These are phyloP conservation scores for Diplosoma virens DNA, from an alignment of 23 tunicate genomes.

Conservation along the genomic window DNA sequence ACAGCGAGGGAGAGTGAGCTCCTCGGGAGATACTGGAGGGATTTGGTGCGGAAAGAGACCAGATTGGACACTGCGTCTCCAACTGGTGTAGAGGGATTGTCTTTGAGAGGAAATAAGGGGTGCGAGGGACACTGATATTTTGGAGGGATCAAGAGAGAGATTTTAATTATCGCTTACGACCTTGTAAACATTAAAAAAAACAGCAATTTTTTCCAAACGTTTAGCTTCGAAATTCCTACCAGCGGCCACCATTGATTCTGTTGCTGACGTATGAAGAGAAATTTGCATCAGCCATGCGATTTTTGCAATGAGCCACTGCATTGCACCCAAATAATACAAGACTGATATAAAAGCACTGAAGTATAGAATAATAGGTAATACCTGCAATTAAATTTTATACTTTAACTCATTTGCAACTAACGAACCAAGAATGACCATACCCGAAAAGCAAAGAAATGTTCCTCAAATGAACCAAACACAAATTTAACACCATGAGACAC, in stretches of 20 bases:
- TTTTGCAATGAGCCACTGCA: constrained; percentile 55
- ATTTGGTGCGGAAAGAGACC: no score
- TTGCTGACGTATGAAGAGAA: constrained; percentile 48
- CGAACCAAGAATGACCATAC: neutral
- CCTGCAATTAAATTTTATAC: constrained; percentile 13
- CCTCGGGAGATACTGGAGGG: no score
- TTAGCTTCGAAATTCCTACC: constrained; percentile 21
- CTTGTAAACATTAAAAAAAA: neutral
- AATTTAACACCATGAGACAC: constrained; percentile 3
- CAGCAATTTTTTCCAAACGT: neutral
- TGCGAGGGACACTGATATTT: no score
- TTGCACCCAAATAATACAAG: constrained; percentile 64
- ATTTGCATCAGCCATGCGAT: constrained; percentile 77
- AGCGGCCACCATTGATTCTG: constrained; percentile 69
- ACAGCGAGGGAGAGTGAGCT: no score
- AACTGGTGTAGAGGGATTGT: no score
- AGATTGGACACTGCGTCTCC: no score
- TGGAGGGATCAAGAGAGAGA: no score
- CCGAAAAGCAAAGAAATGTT: constrained; percentile 48
- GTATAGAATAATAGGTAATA: constrained; percentile 54
- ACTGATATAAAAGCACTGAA: constrained; percentile 62
- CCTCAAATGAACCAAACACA: constrained; percentile 28
- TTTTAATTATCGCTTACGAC: no score
- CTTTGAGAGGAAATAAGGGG: no score
- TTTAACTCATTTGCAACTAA: neutral